phyloP scores from a whole-genome alignment of 1,140 invertebrate genomes.

The Aphaenogaster floridana region DNA sequence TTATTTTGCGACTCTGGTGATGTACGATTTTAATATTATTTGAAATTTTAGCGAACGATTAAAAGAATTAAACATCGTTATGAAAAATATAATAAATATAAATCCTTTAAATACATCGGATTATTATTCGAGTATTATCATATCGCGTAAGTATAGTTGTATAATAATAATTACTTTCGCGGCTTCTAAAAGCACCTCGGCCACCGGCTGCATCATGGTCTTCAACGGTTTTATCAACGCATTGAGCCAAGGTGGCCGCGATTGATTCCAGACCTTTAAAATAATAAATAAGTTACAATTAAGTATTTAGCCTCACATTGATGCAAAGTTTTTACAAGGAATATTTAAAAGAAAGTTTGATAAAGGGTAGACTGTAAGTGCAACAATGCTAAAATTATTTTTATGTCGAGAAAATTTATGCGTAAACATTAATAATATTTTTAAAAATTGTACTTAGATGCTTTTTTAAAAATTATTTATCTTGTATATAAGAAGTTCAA shows the following conservation, averaged over 20 bases:
- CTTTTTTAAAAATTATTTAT: background rate
- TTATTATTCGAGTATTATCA: background rate
- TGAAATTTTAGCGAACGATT: background rate
- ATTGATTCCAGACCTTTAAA: conserved; percentile 91
- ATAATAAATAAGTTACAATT: background rate
- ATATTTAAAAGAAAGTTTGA: background rate
- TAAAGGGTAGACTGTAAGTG: background rate
- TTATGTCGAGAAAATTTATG: background rate
- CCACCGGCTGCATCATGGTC: conserved; percentile 88
- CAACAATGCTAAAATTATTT: background rate
- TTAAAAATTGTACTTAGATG: background rate
- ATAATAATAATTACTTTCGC: conserved; percentile 80
- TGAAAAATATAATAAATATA: background rate
- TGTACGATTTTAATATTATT: conserved; percentile 3
- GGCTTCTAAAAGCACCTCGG: conserved; percentile 89
- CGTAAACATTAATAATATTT: background rate
- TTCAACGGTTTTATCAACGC: conserved; percentile 89
- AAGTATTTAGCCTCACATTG: background rate
- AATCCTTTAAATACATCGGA: background rate
- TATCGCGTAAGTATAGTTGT: background rate
- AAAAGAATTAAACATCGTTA: background rate
- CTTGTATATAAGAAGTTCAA: background rate
- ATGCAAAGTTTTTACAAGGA: background rate
- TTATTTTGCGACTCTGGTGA: background rate
- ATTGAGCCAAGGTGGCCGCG: conserved; percentile 91